Conservation (phyloP, 2,113 vertebrate genomes). For the Heterochromis multidens region DNA sequence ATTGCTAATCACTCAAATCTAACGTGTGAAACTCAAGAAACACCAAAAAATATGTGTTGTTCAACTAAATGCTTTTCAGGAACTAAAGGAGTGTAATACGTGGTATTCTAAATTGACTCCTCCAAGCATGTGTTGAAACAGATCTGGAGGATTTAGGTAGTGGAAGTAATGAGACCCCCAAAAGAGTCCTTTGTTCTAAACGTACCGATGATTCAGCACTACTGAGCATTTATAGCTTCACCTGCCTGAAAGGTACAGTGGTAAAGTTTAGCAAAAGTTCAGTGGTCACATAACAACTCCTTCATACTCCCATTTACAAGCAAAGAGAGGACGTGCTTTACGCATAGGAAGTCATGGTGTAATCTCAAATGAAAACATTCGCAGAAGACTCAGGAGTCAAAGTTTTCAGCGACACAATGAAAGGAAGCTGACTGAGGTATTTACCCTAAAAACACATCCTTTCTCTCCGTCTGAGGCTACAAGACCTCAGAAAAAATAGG, state of each 20-base stretch:
- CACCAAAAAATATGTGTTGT: not conserved
- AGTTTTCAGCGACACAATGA: constrained; percentile 36
- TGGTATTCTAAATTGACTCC: not conserved
- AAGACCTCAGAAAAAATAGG: not conserved
- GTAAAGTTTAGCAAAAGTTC: not conserved
- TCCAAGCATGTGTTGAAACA: not conserved
- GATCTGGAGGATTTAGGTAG: not conserved
- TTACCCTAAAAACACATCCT: constrained; percentile 22
- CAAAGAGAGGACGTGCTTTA: not conserved
- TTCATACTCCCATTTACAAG: not conserved
- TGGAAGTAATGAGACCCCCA: not conserved
- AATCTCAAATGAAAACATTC: constrained; percentile 9
- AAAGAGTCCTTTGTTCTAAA: not conserved
- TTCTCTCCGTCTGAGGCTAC: not conserved
- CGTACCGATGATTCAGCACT: not conserved
- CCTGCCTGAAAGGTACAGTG: not conserved
- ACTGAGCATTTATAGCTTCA: not conserved
- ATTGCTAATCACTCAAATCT: not conserved
- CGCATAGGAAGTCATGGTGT: not conserved
- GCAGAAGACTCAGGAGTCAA: not conserved
- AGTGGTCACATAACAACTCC: not conserved
- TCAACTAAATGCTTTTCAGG: not conserved
- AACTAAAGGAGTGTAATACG: not conserved
- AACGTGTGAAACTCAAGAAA: not conserved
- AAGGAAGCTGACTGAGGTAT: constrained; percentile 39